Conservation (phyloP, 2,113 vertebrate species). For the Pungitius pungitius region DNA sequence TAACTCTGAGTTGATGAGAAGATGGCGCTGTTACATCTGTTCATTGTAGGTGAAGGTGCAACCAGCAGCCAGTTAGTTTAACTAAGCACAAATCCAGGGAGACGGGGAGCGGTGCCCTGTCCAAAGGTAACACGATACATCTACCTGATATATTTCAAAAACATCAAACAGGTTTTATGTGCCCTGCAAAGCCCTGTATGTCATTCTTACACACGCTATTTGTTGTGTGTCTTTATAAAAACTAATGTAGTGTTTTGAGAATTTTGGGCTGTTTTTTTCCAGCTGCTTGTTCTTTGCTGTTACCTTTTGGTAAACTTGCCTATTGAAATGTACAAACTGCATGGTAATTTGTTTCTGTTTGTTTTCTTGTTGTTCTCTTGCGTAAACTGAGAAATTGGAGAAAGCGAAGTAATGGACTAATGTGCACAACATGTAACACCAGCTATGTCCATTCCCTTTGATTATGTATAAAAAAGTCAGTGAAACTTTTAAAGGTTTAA, state of each 20-base stretch:
- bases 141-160: too few species aligned
- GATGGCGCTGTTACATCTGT: not conserved
- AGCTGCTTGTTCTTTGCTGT: not conserved
- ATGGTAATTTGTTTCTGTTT: not conserved
- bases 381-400: constrained; percentile 9
- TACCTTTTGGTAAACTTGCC: not conserved
- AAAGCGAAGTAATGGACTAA: not conserved
- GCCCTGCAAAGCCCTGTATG: not conserved
- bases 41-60: not conserved
- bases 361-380: constrained; percentile 23
- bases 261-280: not conserved
- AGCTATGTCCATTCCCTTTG: not conserved
- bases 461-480: not conserved
- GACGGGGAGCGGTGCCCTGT: not conserved
- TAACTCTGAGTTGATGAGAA: not conserved
- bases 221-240: not conserved
- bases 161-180: not conserved
- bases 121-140: not conserved
- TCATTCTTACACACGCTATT: not conserved
- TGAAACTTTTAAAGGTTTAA: not conserved
- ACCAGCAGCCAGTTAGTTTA: not conserved
- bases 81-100: not conserved
- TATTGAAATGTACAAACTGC: not conserved
- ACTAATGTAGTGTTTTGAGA: not conserved
- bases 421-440: not conserved